Base-by-base conservation (phyloP, 2,797 vertebrate species). In the Gallinago stenura region DNA sequence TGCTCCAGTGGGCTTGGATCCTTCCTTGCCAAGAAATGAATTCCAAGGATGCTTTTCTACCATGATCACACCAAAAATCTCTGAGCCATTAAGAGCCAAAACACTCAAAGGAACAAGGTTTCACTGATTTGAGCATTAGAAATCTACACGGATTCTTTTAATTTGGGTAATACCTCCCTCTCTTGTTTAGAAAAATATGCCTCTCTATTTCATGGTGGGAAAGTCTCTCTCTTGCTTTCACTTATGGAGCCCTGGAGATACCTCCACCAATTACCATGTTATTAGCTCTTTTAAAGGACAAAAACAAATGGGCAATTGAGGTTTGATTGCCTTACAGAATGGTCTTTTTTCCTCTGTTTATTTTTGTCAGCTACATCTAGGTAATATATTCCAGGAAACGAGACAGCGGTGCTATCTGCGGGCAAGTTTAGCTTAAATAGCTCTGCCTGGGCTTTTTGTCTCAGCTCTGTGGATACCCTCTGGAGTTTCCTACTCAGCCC, bases 251-350 rank as follows among this genome's bases (percentile, higher is more conserved):
- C 91, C 91, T 84, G 68, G 93, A 93, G 93, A 94, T 25, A 71
- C 54, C 84, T 80, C 46, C 85, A 91, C 88, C 88, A 89, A 90
- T 86, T 83, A 94, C 58, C 62, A 66, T 3, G 50, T 89, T 89
- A 91, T 91, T 93, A 91, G 84, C 81, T 84, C 78, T 72, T 90
- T 84, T 73, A 92, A 84, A 84, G 89, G 88, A 90, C 78, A 86
- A 83, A 93, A 93, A 28, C 60, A 93, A 93, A 94, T 61, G 80
- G 50, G 72, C 64, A 69, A 73, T 84, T 77, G 82, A 89, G 79
- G 86, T 69, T 86, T 77, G 88, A 91, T 61, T 89, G 93, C 70
- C 60, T 91, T 83, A 73, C 78, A 62, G 79, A 87, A 80, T 22
- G 61, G 20, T 31, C 64, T 91, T 91, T 81, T 68, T 68, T 31